Conservation (phyloP, 2,797 vertebrate species). For the Triplophysa bombifrons region DNA sequence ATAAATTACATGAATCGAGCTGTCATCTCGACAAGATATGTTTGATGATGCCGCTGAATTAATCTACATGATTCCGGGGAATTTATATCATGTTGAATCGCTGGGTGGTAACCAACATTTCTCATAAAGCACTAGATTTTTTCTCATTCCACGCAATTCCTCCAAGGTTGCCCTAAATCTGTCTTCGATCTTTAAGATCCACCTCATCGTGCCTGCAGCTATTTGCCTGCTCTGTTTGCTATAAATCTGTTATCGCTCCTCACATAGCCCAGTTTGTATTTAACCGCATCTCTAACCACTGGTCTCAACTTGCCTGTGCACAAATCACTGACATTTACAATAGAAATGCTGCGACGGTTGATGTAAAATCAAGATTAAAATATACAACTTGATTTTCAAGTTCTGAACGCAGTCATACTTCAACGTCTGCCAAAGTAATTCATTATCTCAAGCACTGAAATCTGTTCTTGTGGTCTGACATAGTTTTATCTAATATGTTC, state of each 20-base stretch:
- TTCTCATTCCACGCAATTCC: slow-evolving; percentile 9
- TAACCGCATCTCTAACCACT: slow-evolving; percentile 16
- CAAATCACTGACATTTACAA: slow-evolving; percentile 36
- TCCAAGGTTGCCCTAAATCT: slow-evolving; percentile 43
- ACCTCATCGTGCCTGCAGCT: slow-evolving; percentile 40
- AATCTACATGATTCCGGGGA: neutral
- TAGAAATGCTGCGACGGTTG: neutral
- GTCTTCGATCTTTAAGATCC: slow-evolving; percentile 47
- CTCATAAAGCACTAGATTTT: slow-evolving; percentile 27
- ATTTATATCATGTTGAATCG: slow-evolving; percentile 9
- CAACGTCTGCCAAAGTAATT: slow-evolving; percentile 13
- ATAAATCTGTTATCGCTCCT: slow-evolving; percentile 42
- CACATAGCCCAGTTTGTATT: slow-evolving; percentile 25
- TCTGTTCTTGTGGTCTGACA: neutral
- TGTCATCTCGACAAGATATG: neutral
- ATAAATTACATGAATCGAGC: neutral
- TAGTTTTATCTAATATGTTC: slow-evolving; percentile 36
- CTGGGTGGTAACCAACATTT: slow-evolving; percentile 6
- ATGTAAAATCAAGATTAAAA: neutral
- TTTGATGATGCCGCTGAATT: neutral
- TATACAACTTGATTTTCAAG: slow-evolving; percentile 4
- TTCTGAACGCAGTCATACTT: neutral
- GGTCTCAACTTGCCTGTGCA: slow-evolving; percentile 41
- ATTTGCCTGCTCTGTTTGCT: slow-evolving; percentile 22
- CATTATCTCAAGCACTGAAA: neutral